Conservation (phyloP, 2,797 vertebrate genomes). For the Lindbergichthys nudifrons region DNA sequence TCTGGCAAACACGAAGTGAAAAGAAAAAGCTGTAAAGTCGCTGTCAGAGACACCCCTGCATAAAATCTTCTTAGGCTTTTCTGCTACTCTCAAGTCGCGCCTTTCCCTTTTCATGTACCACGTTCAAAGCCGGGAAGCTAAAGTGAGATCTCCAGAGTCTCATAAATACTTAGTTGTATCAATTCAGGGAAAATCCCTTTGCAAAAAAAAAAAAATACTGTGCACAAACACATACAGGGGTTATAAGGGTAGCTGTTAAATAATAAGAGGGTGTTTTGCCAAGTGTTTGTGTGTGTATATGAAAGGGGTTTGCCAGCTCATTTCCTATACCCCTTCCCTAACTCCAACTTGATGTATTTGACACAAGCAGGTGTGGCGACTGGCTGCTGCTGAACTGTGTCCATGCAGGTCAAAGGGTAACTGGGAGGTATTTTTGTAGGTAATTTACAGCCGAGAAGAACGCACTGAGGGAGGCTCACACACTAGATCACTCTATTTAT, state of each 20-base stretch:
- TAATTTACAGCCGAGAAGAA: constrained; percentile 81
- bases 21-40: constrained; percentile 42
- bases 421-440: constrained; percentile 81
- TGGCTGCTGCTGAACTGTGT: constrained; percentile 70
- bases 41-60: constrained; percentile 65
- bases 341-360: constrained; percentile 47
- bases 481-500: constrained; percentile 73
- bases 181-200: constrained; percentile 30
- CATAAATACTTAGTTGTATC: constrained; percentile 23
- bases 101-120: constrained; percentile 58
- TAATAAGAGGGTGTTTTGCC: not conserved
- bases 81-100: constrained; percentile 54
- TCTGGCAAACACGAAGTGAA: constrained; percentile 57
- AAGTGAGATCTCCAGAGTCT: constrained; percentile 51
- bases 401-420: constrained; percentile 82
- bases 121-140: constrained; percentile 64
- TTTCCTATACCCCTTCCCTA: constrained; percentile 15
- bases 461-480: constrained; percentile 46
- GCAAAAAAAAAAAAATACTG: constrained; percentile 23
- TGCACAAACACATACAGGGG: constrained; percentile 12
- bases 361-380: constrained; percentile 78
- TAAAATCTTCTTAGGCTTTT: constrained; percentile 68
- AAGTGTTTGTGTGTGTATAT: constrained; percentile 9
- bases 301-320: constrained; percentile 25
- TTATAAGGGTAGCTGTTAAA: constrained; percentile 14